Percentiles rank a stretch among this genome's conserved stretches.
Evolutionary conservation across 1,140 invertebrate species (phyloP).

Genomic region (Drosophila varians): DNA sequence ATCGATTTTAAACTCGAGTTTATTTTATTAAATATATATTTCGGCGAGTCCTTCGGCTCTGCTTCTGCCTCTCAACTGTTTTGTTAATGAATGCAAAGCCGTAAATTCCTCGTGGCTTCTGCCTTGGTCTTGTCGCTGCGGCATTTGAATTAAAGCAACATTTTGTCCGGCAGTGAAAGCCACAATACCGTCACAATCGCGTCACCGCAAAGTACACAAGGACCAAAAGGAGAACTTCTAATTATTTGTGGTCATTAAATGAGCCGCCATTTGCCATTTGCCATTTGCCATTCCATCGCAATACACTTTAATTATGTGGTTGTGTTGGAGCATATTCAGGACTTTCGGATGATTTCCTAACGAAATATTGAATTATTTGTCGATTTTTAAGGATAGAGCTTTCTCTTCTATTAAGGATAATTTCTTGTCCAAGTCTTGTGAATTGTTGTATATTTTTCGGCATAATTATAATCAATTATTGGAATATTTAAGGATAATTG

Average conservation of each 20-base stretch:
- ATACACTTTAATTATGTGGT: constrained; percentile 39
- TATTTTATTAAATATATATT: too few relatives aligned
- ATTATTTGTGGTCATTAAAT: constrained; percentile 75
- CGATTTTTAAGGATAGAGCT: too few relatives aligned
- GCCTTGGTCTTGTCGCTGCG: constrained; percentile 11
- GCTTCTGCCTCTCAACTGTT: neutral
- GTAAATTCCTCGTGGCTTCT: neutral
- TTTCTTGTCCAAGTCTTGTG: too few relatives aligned
- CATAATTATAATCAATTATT: too few relatives aligned
- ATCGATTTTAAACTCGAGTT: constrained; percentile 3
- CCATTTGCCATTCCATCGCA: too few relatives aligned
- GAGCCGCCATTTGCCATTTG: constrained; percentile 65
- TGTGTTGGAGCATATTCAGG: neutral
- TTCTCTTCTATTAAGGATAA: too few relatives aligned
- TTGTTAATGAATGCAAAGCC: constrained; percentile 49
- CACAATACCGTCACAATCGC: constrained; percentile 4
- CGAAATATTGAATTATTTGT: too few relatives aligned
- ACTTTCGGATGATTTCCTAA: too few relatives aligned
- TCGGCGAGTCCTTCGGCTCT: neutral
- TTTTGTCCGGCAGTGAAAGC: constrained; percentile 33
- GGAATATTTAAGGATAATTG: too few relatives aligned
- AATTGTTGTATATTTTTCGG: too few relatives aligned
- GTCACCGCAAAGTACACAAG: constrained; percentile 13
- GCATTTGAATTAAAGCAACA: constrained; percentile 55
- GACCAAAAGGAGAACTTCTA: constrained; percentile 39